Conservation (phyloP, 2,888 invertebrate genomes). For the Rhabditoides inermis region DNA sequence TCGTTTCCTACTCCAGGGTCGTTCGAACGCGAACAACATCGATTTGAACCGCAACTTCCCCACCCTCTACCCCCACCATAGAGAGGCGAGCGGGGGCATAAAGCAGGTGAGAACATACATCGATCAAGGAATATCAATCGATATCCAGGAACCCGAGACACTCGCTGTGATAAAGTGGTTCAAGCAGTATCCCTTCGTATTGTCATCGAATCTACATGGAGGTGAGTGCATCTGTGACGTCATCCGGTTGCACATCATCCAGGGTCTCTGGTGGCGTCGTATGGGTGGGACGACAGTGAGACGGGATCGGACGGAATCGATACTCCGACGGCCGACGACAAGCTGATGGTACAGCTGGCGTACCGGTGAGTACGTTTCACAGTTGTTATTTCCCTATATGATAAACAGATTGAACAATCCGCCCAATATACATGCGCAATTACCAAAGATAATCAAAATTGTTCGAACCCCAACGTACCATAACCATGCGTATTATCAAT, state of each 20-base stretch:
- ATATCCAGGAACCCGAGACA: conserved; percentile 53
- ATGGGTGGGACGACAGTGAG: conserved; percentile 82
- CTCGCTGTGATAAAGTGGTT: conserved; percentile 53
- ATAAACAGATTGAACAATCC: too few relatives aligned
- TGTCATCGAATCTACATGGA: conserved; percentile 47
- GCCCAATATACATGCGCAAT: too few relatives aligned
- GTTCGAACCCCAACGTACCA: too few relatives aligned
- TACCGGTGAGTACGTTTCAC: too few relatives aligned
- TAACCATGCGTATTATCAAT: too few relatives aligned
- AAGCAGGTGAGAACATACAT: too few relatives aligned
- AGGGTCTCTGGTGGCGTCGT: conserved; percentile 86
- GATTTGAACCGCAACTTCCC: conserved; percentile 87
- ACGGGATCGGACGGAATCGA: conserved; percentile 32
- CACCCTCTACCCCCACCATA: conserved; percentile 67
- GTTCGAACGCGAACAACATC: conserved; percentile 70
- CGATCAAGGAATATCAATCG: too few relatives aligned
- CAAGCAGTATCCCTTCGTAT: conserved; percentile 33
- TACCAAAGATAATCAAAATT: too few relatives aligned
- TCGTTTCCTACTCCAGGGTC: too few relatives aligned
- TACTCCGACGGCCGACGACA: conserved; percentile 33
- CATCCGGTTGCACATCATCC: not conserved
- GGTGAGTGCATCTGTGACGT: too few relatives aligned
- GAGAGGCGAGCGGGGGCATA: too few relatives aligned
- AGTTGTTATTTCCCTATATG: too few relatives aligned
- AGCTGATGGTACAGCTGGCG: conserved; percentile 34